A percentile compares a stretch with the other conserved stretches of the same genome.
phyloP scores from a whole-genome alignment of 2,888 invertebrate species.

The Odontothrips loti region DNA sequence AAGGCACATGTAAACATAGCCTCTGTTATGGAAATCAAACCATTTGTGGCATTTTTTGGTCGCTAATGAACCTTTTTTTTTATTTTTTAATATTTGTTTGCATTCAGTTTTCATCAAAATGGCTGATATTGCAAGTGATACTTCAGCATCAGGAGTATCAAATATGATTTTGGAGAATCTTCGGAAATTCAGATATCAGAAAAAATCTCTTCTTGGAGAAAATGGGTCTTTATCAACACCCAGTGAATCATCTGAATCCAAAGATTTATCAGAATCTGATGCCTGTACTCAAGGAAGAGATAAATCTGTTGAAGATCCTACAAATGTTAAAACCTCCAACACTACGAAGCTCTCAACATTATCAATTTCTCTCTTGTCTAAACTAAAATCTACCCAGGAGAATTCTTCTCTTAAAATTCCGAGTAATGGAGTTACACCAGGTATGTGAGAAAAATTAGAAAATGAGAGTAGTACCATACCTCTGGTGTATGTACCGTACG shows the following conservation, averaged over 20 bases:
- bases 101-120: neutral
- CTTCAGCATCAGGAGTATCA: neutral
- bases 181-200: slow-evolving; percentile 65
- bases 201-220: slow-evolving; percentile 48
- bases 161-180: slow-evolving; percentile 57
- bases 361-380: neutral
- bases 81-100: neutral
- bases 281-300: slow-evolving; percentile 41
- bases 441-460: neutral
- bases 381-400: neutral
- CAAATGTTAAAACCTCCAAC: slow-evolving; percentile 41
- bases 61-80: no score
- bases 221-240: slow-evolving; percentile 44
- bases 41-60: no score
- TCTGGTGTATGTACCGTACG: neutral
- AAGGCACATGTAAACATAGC: no score
- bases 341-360: neutral
- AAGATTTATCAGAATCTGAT: slow-evolving; percentile 43
- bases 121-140: neutral
- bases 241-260: slow-evolving; percentile 38
- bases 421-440: neutral
- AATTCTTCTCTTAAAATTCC: neutral
- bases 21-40: no score
- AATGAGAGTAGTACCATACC: neutral
- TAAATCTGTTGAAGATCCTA: slow-evolving; percentile 41